Evolutionary conservation across 64 coral and sea anemone genomes (phyloP).

Genomic region (Dendrophyllia cribrosa): DNA sequence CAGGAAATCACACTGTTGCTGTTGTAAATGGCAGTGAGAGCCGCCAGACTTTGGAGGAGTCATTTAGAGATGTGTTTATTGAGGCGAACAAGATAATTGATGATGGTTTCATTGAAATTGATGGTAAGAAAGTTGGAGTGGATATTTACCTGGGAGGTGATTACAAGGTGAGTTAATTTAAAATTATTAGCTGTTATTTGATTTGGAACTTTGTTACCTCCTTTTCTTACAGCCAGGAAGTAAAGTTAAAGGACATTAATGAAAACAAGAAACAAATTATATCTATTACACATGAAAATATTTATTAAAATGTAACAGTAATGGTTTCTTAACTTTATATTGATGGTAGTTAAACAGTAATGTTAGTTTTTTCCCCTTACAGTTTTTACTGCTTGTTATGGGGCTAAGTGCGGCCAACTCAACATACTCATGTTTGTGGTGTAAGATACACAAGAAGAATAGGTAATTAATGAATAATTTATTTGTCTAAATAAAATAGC

Average conservation of each 20-base stretch:
- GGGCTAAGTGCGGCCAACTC: conserved; percentile 65
- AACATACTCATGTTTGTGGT: conserved; percentile 62
- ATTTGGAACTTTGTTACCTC: too few species aligned
- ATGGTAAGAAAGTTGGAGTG: conserved; percentile 39
- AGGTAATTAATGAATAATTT: conserved; percentile 10
- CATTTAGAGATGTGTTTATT: conserved; percentile 37
- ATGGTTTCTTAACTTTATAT: too few species aligned
- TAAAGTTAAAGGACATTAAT: too few species aligned
- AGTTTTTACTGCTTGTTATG: conserved; percentile 67
- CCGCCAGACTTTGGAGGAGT: conserved; percentile 20
- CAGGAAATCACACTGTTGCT: conserved; percentile 61
- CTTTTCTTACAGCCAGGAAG: too few species aligned
- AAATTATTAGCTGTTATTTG: conserved; percentile 25
- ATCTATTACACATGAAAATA: too few species aligned
- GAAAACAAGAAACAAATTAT: too few species aligned
- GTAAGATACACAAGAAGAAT: conserved; percentile 59
- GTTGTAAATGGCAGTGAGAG: conserved; percentile 46
- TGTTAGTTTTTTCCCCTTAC: background rate
- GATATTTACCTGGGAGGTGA: conserved; percentile 72
- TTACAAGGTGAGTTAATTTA: conserved; percentile 21
- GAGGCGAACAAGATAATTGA: conserved; percentile 53
- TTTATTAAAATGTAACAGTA: too few species aligned
- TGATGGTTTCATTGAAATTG: conserved; percentile 23
- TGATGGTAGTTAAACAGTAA: too few species aligned
- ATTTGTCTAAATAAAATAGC: background rate